Evolutionary conservation across 2,113 vertebrate species (phyloP).

Genomic region (Sceloporus tristichus): DNA sequence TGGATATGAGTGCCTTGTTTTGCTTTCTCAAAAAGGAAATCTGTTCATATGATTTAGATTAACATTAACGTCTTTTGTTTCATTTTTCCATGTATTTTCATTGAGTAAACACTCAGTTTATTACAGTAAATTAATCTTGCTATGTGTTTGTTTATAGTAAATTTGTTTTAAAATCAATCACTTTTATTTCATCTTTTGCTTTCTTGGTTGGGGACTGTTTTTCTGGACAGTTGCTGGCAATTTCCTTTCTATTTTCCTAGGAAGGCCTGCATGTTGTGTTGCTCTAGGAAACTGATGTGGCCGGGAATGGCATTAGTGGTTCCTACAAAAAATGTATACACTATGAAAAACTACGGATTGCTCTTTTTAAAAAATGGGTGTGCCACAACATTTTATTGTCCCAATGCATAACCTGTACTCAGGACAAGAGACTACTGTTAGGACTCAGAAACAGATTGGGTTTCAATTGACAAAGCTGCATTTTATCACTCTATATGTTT

Average conservation of each 20-base stretch:
- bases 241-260: not conserved
- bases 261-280: not conserved
- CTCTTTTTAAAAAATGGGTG: too few species aligned
- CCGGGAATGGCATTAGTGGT: not conserved
- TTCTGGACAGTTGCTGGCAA: not conserved
- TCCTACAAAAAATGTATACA: not conserved
- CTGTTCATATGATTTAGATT: slow-evolving; percentile 8
- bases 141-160: not conserved
- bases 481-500: too few species aligned
- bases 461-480: too few species aligned
- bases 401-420: too few species aligned
- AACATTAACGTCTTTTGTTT: not conserved
- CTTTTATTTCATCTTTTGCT: not conserved
- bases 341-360: too few species aligned
- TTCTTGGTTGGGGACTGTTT: not conserved
- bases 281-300: not conserved
- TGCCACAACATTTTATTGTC: too few species aligned
- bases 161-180: not conserved
- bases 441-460: too few species aligned
- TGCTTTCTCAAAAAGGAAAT: not conserved
- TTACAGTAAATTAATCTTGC: not conserved
- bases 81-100: not conserved
- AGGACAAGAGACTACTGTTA: too few species aligned
- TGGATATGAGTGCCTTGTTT: not conserved
- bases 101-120: not conserved